Evolutionary conservation across 1,140 invertebrate genomes (phyloP).

Genomic region (Teleopsis dalmanni): DNA sequence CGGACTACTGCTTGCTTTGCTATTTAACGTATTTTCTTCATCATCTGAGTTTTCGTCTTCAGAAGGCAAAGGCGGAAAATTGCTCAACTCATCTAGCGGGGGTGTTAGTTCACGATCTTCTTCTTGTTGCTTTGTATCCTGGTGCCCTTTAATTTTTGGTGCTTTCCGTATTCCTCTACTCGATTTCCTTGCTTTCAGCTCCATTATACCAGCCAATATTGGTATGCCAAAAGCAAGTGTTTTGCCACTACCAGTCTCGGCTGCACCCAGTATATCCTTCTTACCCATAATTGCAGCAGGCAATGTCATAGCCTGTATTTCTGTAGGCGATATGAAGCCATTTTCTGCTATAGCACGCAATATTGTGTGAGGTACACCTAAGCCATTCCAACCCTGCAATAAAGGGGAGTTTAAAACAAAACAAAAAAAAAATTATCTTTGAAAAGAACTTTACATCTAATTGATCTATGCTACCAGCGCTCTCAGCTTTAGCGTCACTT

Average conservation of each 20-base stretch:
- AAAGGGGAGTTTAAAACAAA: neutral
- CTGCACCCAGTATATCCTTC: constrained; percentile 85
- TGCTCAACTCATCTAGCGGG: constrained; percentile 34
- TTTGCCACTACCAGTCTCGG: constrained; percentile 97
- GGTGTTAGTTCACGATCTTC: constrained; percentile 34
- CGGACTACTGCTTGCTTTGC: constrained; percentile 49
- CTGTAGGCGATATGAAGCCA: constrained; percentile 73
- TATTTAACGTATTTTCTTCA: constrained; percentile 40
- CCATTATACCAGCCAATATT: constrained; percentile 74
- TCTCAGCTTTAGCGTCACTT: neutral
- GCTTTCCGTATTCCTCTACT: constrained; percentile 29
- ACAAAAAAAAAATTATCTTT: constrained; percentile 18
- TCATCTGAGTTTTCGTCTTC: constrained; percentile 36
- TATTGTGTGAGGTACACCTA: constrained; percentile 61
- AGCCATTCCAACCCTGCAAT: constrained; percentile 61
- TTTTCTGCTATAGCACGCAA: constrained; percentile 66
- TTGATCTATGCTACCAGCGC: constrained; percentile 13
- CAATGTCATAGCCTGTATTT: constrained; percentile 70
- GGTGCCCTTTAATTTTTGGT: constrained; percentile 42
- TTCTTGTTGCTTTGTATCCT: constrained; percentile 21
- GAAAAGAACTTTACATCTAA: constrained; percentile 15
- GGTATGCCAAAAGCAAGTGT: constrained; percentile 95
- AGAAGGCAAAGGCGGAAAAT: constrained; percentile 20
- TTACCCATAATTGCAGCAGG: constrained; percentile 77
- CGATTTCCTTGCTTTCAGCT: constrained; percentile 51